Evolutionary conservation across 1,140 invertebrate genomes (phyloP), one percentile per base, ranked within the genome.

Genomic region (Zaprionus lachaisei): DNA sequence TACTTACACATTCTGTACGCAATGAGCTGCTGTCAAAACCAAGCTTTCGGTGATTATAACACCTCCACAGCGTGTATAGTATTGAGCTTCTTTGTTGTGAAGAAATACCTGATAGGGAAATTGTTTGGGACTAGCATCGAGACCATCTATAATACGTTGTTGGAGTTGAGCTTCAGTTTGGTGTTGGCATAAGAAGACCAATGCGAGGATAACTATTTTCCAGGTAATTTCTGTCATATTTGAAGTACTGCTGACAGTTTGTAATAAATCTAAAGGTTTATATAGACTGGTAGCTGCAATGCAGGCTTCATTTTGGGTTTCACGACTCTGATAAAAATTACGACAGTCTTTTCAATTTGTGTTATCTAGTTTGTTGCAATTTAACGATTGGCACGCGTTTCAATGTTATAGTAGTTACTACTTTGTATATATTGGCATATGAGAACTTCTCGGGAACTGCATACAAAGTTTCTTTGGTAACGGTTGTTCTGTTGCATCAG

Each of bases 401-500:
- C 41, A 17, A 17, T n/a, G 1, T 41, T 41, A n/a, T 41, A 41
- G n/a, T 41, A n/a, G 15, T 47, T 47, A 47, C n/a, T 17, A 47
- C 41, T 17, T 17, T 47, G 41, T 47, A 34, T 55, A 65, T 37
- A 24, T 57, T 44, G 12, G 44, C 31, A 22, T 64, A 12, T 20
- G 15, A 5, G 9, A 55, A n/a, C 14, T 31, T 22, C 6, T 49
- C 15, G 31, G 44, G 24, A 31, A 38, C 9, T 17, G 56, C 12
- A 2, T 51, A 60, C 24, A 38, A 54, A 17, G 44, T 37, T 54
- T 28, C 17, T 60, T 61, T 51, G 62, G 56, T 80, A 84, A 84
- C 77, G 81, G 81, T 71, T 73, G 65, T 78, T 77, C 38, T 64
- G 54, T 15, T 63, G 60, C 28, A 17, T 47, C 47, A 73, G 12